Conservation (phyloP, 2,888 invertebrate species). For the Stegana nigrithorax region DNA sequence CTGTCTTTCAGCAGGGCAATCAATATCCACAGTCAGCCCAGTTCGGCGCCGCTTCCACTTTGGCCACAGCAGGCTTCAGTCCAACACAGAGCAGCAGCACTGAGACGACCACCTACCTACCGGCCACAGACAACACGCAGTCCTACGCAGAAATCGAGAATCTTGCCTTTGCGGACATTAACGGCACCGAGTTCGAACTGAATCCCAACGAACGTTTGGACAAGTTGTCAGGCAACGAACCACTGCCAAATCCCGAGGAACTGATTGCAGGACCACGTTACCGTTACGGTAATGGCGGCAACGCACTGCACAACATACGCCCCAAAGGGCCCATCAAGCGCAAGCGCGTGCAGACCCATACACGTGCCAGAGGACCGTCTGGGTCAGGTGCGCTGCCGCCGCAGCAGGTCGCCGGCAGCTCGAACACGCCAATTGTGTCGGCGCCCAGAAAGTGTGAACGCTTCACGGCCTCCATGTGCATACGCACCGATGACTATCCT, state of each 20-base stretch:
- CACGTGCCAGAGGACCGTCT: constrained; percentile 39
- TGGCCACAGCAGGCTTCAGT: background rate
- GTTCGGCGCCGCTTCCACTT: background rate
- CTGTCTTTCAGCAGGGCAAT: constrained; percentile 52
- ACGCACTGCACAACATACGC: constrained; percentile 42
- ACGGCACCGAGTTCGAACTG: constrained; percentile 54
- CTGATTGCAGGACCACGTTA: constrained; percentile 61
- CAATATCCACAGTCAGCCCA: background rate
- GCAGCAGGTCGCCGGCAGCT: constrained; percentile 68
- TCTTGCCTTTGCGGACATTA: constrained; percentile 64
- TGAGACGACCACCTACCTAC: background rate
- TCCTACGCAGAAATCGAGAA: constrained; percentile 61
- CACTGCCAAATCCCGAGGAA: constrained; percentile 64
- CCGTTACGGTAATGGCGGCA: constrained; percentile 39
- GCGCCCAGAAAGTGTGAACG: constrained; percentile 72
- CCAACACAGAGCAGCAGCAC: constrained; percentile 15
- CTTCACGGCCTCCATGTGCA: constrained; percentile 79
- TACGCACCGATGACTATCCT: constrained; percentile 81
- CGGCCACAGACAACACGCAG: constrained; percentile 16
- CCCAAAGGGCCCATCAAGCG: constrained; percentile 45
- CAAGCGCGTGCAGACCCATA: constrained; percentile 49
- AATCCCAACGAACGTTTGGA: constrained; percentile 35
- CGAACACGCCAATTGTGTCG: constrained; percentile 47
- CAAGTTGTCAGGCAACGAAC: constrained; percentile 44
- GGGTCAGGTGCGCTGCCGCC: constrained; percentile 48